These are phyloP conservation scores for Myanophis thanlyinensis DNA, from an alignment of 2,113 vertebrate species.

Conservation along the genomic window DNA sequence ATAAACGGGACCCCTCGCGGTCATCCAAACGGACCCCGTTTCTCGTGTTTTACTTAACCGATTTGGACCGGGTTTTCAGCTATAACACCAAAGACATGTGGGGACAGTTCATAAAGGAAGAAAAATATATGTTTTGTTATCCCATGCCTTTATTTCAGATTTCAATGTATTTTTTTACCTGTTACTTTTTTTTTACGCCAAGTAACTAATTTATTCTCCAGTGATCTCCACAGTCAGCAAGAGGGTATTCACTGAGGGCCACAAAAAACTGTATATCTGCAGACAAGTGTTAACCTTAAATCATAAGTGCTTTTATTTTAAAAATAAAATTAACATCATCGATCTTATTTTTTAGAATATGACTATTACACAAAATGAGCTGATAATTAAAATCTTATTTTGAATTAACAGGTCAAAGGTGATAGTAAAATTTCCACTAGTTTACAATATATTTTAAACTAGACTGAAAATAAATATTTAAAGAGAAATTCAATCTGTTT, in stretches of 20 bases:
- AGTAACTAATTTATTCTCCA: neutral
- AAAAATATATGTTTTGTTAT: neutral
- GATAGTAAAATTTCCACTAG: neutral
- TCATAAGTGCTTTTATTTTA: neutral
- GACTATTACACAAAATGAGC: neutral
- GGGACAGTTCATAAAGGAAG: neutral
- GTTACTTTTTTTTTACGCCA: neutral
- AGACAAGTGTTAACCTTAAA: neutral
- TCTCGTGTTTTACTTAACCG: too few relatives aligned
- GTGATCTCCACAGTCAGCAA: neutral
- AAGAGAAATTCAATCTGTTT: neutral
- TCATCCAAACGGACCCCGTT: too few relatives aligned
- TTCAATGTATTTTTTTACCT: neutral
- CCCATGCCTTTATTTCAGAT: neutral
- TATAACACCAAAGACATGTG: too few relatives aligned
- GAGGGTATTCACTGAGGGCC: neutral
- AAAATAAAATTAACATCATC: slow-evolving; percentile 5
- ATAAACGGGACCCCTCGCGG: too few relatives aligned
- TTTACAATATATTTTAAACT: neutral
- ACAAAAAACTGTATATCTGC: neutral
- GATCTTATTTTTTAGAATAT: slow-evolving; percentile 11
- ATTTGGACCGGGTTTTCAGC: too few relatives aligned
- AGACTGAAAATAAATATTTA: neutral
- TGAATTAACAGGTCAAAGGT: neutral
- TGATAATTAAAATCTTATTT: neutral